Base-by-base conservation (phyloP, 2,113 vertebrate species). In the Litocranius walleri region DNA sequence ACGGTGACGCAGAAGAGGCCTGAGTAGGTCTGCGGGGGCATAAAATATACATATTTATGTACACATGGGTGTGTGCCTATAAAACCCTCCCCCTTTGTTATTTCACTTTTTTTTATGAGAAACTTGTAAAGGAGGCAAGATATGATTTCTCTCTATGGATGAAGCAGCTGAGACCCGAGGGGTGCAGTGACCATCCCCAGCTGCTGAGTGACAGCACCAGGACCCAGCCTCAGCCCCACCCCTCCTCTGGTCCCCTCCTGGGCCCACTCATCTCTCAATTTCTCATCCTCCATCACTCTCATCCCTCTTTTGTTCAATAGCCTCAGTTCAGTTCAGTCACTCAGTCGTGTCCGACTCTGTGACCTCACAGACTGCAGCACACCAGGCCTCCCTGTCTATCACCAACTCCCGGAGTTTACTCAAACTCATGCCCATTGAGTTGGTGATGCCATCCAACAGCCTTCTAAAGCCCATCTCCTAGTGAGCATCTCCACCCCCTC, bases 1-100 rank as follows among this genome's bases (percentile, higher is more conserved):
- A 99, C 93, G 0, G 98, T 98, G 98, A 99, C 97, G 0, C 98
- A 99, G 98, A 99, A 99, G 67, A 99, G 98, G 25, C 98, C 98
- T 0, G 98, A 99, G 43, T 98, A 99, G 23, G 99, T 99, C 98
- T 99, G 33, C 2, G 84, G 81, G 29, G 17, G 80, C 40, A 11
- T 64, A 29, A 67, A 82, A 97, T 19, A 8, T 5, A 15, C 0
- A 15, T 30, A 2, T 15, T 5, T 3, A 1, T 36, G 1, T 21
- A 16, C 17, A 0, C 56, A 1, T 10, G 0, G n/a, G 10, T 17
- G 3, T 16, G 6, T n/a, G 52, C 7, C 1, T 40, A 12, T 29
- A 17, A 74, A 81, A 62, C 13, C 40, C 29, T n/a, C 86, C 59
- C 27, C 21, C n/a, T 88, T 57, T 12, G 19, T 61, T 16, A 13